phyloP scores from a whole-genome alignment of 2,797 vertebrate species.

The Amphiprion clarkii region DNA sequence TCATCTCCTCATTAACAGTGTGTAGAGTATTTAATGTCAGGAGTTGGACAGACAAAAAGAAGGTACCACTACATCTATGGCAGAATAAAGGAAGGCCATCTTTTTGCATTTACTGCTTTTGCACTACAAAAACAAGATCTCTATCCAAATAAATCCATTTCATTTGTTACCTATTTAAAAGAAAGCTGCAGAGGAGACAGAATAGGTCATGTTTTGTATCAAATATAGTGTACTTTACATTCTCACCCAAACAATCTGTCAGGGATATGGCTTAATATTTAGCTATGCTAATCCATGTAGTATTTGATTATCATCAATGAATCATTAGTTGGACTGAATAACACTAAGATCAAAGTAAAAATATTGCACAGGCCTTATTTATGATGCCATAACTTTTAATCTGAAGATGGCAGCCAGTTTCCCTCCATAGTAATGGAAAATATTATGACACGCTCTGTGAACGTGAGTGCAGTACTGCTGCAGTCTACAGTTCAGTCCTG shows the following conservation, averaged over 20 bases:
- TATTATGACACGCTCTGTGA: conserved; percentile 40
- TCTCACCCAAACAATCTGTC: conserved; percentile 19
- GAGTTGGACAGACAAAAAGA: not conserved
- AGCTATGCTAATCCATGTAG: not conserved
- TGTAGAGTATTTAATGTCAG: conserved; percentile 7
- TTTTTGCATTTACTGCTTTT: not conserved
- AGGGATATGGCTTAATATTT: conserved; percentile 5
- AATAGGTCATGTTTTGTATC: not conserved
- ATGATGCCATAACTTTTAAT: conserved; percentile 48
- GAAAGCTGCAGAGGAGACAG: not conserved
- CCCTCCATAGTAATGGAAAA: conserved; percentile 42
- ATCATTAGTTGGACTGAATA: conserved; percentile 45
- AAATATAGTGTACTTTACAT: no score
- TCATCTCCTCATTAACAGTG: conserved; percentile 41
- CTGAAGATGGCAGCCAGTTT: conserved; percentile 43
- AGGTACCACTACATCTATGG: not conserved
- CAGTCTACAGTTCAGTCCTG: conserved; percentile 36
- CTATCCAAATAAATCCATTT: not conserved
- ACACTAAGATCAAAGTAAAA: conserved; percentile 26
- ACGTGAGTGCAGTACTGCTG: conserved; percentile 37
- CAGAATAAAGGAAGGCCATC: conserved; percentile 1
- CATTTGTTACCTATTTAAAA: conserved; percentile 8
- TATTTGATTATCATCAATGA: conserved; percentile 31
- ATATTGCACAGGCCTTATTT: conserved; percentile 36
- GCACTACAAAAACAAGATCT: not conserved